These are phyloP conservation scores for Rhynchonycteris naso DNA, from an alignment of 2,797 vertebrate species.

Conservation along the genomic window DNA sequence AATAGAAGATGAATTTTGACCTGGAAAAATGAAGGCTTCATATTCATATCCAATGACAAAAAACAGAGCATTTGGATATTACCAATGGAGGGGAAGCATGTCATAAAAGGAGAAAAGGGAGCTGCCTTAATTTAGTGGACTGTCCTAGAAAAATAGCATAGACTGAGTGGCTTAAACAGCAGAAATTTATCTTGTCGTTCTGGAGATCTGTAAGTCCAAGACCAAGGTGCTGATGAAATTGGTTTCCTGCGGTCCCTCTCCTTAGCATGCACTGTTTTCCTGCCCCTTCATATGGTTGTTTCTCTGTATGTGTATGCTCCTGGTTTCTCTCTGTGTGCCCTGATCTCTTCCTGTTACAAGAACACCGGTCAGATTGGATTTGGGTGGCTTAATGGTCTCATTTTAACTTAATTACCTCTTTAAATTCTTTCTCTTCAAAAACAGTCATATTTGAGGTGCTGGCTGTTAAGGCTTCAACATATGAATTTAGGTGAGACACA, in stretches of 20 bases:
- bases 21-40: not conserved
- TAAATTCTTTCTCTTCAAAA: not conserved
- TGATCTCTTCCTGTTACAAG: not conserved
- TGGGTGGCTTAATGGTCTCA: not conserved
- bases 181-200: not conserved
- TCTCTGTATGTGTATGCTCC: no score
- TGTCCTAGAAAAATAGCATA: not conserved
- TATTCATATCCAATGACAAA: not conserved
- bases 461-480: not conserved
- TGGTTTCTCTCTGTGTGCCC: not conserved
- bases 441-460: not conserved
- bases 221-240: not conserved
- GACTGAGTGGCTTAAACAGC: not conserved
- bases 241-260: not conserved
- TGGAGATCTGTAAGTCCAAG: not conserved
- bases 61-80: not conserved
- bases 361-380: not conserved
- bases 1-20: not conserved
- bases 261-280: not conserved
- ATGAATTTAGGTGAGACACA: not conserved
- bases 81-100: not conserved
- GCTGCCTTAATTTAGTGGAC: not conserved
- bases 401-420: not conserved
- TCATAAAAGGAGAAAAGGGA: not conserved
- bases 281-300: not conserved